These are phyloP conservation scores for Neodiprion fabricii DNA, from an alignment of 1,140 invertebrate species.

Conservation along the genomic window DNA sequence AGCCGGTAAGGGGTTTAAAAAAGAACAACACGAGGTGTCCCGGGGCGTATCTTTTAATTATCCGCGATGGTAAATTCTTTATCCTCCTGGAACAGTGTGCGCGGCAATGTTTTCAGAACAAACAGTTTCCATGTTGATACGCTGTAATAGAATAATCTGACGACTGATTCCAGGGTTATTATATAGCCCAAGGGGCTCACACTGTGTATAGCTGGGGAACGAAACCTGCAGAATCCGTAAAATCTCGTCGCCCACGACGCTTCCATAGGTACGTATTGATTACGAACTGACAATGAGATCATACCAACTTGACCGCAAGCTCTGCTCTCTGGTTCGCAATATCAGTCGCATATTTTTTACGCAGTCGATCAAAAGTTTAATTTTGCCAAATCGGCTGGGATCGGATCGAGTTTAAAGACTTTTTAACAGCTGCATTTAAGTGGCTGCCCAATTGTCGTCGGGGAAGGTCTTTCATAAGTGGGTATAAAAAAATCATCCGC, in stretches of 20 bases:
- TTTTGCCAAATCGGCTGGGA: neutral
- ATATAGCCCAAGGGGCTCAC: conserved; percentile 58
- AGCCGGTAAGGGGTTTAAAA: conserved; percentile 12
- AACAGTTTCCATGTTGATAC: conserved; percentile 64
- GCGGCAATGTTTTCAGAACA: conserved; percentile 61
- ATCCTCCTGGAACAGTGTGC: conserved; percentile 63
- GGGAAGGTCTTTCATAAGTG: too few species aligned
- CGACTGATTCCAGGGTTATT: conserved; percentile 58
- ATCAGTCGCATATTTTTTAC: conserved; percentile 18
- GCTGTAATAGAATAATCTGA: conserved; percentile 66
- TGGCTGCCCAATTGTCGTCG: too few species aligned
- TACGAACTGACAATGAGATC: too few species aligned
- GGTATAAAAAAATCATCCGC: too few species aligned
- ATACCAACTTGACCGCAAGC: too few species aligned
- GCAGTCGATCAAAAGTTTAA: neutral
- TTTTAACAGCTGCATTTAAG: neutral
- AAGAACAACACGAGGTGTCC: conserved; percentile 13
- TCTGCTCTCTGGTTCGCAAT: neutral
- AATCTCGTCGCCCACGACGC: too few species aligned
- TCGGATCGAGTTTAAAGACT: neutral
- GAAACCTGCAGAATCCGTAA: neutral
- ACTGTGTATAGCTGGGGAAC: neutral
- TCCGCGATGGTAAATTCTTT: conserved; percentile 61
- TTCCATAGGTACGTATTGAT: too few species aligned
- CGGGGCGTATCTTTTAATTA: conserved; percentile 56